Conservation (phyloP, 2,888 invertebrate species). For the Agelastica alni region DNA sequence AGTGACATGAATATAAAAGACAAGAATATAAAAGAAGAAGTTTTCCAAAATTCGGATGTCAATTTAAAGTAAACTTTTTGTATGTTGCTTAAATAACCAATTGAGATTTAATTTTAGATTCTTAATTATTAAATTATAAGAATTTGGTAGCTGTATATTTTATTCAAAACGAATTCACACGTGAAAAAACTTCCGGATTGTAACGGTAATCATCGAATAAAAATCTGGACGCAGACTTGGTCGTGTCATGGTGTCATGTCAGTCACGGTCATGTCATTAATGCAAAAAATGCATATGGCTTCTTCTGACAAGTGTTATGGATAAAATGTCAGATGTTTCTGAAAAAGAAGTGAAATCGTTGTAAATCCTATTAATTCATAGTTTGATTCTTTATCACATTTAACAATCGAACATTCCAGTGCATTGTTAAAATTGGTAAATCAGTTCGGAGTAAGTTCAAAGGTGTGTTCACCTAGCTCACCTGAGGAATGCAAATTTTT, state of each 20-base stretch:
- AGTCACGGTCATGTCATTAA: conserved; percentile 14
- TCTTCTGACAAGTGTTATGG: conserved; percentile 28
- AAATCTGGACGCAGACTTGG: no score
- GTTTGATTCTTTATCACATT: conserved; percentile 8
- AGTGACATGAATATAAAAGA: no score
- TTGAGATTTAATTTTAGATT: no score
- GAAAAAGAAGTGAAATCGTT: conserved; percentile 10
- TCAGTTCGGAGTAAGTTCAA: conserved; percentile 7
- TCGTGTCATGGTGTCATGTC: not conserved
- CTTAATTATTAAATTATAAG: no score
- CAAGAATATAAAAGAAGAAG: no score
- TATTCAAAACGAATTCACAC: no score
- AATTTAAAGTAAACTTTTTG: no score
- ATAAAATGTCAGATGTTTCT: conserved; percentile 25
- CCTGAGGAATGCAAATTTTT: conserved; percentile 42
- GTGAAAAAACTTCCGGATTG: no score
- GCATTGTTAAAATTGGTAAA: not conserved
- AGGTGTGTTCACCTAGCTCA: conserved; percentile 31
- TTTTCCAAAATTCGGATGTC: no score
- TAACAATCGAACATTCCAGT: conserved; percentile 3
- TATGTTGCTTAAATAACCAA: no score
- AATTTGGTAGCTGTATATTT: no score
- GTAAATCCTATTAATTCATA: conserved; percentile 6
- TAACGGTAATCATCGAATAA: no score
- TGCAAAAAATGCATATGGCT: conserved; percentile 26